A percentile compares a stretch with the other conserved stretches of the same genome.
phyloP scores from a whole-genome alignment of 2,888 invertebrate species.

The Lasioglossum oenotherae region DNA sequence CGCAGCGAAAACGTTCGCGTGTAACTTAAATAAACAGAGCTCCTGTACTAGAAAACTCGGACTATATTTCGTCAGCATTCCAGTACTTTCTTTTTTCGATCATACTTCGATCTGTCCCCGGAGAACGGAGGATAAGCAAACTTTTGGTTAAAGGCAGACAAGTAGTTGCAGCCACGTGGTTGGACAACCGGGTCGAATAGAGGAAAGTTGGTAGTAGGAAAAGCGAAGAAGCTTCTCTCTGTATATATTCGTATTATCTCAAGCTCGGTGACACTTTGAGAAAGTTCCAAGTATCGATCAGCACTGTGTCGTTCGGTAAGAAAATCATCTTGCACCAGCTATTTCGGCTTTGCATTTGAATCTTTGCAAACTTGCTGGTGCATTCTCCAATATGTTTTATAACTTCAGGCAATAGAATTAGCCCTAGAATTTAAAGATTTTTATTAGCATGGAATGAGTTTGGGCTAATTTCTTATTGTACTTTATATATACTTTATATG shows the following conservation, averaged over 20 bases:
- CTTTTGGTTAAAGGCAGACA: conserved; percentile 56
- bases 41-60: conserved; percentile 13
- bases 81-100: conserved; percentile 42
- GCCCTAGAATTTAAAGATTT: too few species aligned
- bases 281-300: conserved; percentile 72
- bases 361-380: conserved; percentile 15
- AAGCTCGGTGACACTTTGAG: conserved; percentile 62
- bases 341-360: conserved; percentile 46
- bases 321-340: conserved; percentile 44
- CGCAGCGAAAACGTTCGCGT: neutral
- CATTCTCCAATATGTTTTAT: too few species aligned
- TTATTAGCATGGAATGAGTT: too few species aligned
- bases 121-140: conserved; percentile 55
- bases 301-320: conserved; percentile 52
- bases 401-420: too few species aligned
- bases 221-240: conserved; percentile 44
- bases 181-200: conserved; percentile 63
- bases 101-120: conserved; percentile 54
- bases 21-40: neutral
- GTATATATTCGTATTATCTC: conserved; percentile 73
- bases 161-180: conserved; percentile 60
- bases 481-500: too few species aligned
- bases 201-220: conserved; percentile 51
- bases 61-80: conserved; percentile 38
- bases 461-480: too few species aligned